A percentile compares a stretch with the other conserved stretches of the same genome.
Conservation (phyloP, 2,888 invertebrate species). For the Meandrusa payeni region DNA sequence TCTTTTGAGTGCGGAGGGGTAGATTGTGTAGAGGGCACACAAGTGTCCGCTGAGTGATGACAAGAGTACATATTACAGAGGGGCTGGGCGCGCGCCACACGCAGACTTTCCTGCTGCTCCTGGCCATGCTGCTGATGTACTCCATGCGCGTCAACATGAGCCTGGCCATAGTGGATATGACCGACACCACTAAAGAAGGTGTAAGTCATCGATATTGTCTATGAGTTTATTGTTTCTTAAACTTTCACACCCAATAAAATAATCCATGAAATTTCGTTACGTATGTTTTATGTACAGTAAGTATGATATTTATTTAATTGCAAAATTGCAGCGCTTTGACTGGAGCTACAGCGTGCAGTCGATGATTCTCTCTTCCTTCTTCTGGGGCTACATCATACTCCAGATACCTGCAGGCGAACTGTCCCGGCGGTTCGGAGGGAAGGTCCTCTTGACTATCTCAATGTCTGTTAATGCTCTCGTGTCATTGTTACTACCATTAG, state of each 20-base stretch:
- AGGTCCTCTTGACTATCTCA: slow-evolving; percentile 80
- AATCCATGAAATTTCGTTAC: too few relatives aligned
- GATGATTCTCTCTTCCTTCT: slow-evolving; percentile 86
- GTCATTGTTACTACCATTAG: slow-evolving; percentile 84
- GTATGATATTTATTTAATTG: too few relatives aligned
- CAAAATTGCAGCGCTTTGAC: slow-evolving; percentile 63
- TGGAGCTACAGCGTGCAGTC: slow-evolving; percentile 80
- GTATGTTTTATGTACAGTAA: too few relatives aligned
- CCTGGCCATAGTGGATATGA: slow-evolving; percentile 80
- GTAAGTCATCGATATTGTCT: too few relatives aligned
- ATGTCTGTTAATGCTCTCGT: slow-evolving; percentile 82
- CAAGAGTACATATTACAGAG: too few relatives aligned
- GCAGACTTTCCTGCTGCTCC: slow-evolving; percentile 66
- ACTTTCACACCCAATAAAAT: too few relatives aligned
- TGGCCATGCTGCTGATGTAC: slow-evolving; percentile 68
- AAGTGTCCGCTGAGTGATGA: too few relatives aligned
- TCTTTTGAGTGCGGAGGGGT: too few relatives aligned
- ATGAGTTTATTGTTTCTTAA: too few relatives aligned
- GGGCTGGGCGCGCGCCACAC: slow-evolving; percentile 51
- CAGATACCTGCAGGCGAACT: slow-evolving; percentile 85
- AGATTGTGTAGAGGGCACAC: too few relatives aligned
- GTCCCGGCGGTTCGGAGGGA: slow-evolving; percentile 87
- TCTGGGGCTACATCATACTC: slow-evolving; percentile 88
- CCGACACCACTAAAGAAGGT: slow-evolving; percentile 34
- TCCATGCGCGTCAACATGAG: slow-evolving; percentile 76